A percentile compares a stretch with the other conserved stretches of the same genome.
phyloP scores from a whole-genome alignment of 2,797 vertebrate genomes.

The Eptatretus atami region DNA sequence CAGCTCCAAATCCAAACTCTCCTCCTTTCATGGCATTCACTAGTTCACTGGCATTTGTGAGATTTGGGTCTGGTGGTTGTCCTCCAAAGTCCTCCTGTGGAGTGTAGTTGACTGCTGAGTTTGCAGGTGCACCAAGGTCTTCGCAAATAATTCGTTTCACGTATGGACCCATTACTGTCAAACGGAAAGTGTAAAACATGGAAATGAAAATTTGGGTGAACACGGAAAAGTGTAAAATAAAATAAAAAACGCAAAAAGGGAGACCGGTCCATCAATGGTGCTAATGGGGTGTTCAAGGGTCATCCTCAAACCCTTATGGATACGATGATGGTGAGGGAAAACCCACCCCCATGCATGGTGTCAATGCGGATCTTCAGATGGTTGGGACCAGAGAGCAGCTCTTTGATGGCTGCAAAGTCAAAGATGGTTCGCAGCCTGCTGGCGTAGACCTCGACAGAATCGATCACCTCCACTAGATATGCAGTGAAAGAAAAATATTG shows the following conservation, averaged over 20 bases:
- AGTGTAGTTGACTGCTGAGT: constrained; percentile 56
- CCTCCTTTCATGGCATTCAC: constrained; percentile 75
- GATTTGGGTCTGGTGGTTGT: constrained; percentile 85
- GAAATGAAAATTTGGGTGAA: no score
- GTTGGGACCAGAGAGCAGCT: constrained; percentile 48
- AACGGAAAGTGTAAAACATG: constrained; percentile 1
- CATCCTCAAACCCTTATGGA: no score
- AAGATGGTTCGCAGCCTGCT: constrained; percentile 75
- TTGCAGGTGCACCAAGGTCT: constrained; percentile 60
- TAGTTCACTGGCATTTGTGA: constrained; percentile 72
- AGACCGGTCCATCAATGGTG: no score
- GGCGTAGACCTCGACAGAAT: constrained; percentile 63
- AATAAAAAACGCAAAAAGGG: no score
- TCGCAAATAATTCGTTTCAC: constrained; percentile 88
- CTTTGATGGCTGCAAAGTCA: constrained; percentile 57
- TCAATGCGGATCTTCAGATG: constrained; percentile 64
- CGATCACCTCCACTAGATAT: constrained; percentile 63
- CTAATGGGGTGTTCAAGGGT: no score
- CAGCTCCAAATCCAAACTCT: constrained; percentile 75
- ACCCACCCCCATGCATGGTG: constrained; percentile 80
- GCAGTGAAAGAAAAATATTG: no score
- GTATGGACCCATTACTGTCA: constrained; percentile 63
- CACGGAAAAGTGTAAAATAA: no score
- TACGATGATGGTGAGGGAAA: no score
- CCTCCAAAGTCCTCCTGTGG: constrained; percentile 82